Percentiles rank a stretch among this genome's conserved stretches.
Conservation (phyloP, 2,888 invertebrate species). For the Drosophila lacicola region DNA sequence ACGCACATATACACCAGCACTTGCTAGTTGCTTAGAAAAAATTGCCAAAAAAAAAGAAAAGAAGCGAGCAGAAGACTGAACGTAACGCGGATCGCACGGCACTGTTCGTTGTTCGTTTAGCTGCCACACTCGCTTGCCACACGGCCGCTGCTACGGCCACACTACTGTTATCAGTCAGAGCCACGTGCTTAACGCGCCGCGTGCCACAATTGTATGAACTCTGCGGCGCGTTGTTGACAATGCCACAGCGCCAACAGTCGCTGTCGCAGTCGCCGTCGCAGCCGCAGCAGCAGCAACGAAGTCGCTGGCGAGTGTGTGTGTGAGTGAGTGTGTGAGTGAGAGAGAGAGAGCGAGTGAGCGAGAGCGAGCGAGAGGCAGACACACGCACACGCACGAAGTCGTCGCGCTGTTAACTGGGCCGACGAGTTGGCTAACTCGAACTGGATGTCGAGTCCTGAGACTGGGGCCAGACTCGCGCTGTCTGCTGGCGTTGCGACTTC, state of each 20-base stretch:
- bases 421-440: constrained; percentile 57
- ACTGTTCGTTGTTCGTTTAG: neutral
- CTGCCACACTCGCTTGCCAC: constrained; percentile 12
- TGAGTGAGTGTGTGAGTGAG: neutral
- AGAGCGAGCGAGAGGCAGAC: constrained; percentile 14
- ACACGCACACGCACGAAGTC: constrained; percentile 58
- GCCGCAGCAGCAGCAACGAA: constrained; percentile 51
- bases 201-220: constrained; percentile 80
- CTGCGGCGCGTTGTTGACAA: constrained; percentile 72
- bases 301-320: constrained; percentile 14
- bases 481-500: constrained; percentile 63
- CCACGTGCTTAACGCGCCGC: constrained; percentile 80
- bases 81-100: neutral
- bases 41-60: constrained; percentile 29
- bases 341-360: constrained; percentile 3
- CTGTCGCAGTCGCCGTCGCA: constrained; percentile 13
- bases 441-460: constrained; percentile 26
- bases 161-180: constrained; percentile 71
- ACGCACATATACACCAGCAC: neutral
- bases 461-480: constrained; percentile 48
- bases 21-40: constrained; percentile 14
- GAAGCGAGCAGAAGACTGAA: constrained; percentile 6
- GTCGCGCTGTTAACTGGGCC: constrained; percentile 55
- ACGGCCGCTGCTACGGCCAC: constrained; percentile 11
- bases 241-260: constrained; percentile 61